phyloP scores from a whole-genome alignment of 2,113 vertebrate species.

The Mungos mungo region DNA sequence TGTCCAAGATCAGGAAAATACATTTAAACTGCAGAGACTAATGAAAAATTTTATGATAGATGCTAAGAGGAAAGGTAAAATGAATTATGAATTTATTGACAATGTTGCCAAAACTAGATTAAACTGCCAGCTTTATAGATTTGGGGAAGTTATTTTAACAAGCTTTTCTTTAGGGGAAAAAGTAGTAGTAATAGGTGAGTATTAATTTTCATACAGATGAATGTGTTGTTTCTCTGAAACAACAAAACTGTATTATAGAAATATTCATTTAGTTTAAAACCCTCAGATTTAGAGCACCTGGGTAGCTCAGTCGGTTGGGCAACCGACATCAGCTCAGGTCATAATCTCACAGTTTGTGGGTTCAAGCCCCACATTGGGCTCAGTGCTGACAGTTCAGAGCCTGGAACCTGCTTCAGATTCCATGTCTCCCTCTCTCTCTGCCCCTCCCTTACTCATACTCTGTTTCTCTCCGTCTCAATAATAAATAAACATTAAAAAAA shows the following conservation, averaged over 20 bases:
- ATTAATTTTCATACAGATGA: neutral
- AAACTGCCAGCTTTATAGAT: neutral
- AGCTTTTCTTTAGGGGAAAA: neutral
- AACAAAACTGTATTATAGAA: neutral
- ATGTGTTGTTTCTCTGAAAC: neutral
- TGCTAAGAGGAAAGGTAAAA: constrained; percentile 38
- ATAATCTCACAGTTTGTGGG: too few species aligned
- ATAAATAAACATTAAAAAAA: too few species aligned
- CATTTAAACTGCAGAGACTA: neutral
- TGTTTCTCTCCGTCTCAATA: too few species aligned
- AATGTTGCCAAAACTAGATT: constrained; percentile 3
- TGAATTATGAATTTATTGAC: neutral
- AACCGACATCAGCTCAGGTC: too few species aligned
- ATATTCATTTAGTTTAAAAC: neutral
- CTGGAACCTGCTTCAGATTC: too few species aligned
- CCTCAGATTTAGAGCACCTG: neutral
- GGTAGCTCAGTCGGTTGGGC: too few species aligned
- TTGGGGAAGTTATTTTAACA: constrained; percentile 28
- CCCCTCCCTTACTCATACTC: too few species aligned
- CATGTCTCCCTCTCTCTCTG: too few species aligned
- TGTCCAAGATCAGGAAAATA: neutral
- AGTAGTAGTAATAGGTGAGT: neutral
- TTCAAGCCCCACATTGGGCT: too few species aligned
- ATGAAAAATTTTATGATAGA: neutral
- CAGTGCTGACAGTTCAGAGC: too few species aligned